Percentiles rank a stretch among this genome's conserved stretches.
Conservation (phyloP, 2,113 vertebrate species). For the Cairina moschata region DNA sequence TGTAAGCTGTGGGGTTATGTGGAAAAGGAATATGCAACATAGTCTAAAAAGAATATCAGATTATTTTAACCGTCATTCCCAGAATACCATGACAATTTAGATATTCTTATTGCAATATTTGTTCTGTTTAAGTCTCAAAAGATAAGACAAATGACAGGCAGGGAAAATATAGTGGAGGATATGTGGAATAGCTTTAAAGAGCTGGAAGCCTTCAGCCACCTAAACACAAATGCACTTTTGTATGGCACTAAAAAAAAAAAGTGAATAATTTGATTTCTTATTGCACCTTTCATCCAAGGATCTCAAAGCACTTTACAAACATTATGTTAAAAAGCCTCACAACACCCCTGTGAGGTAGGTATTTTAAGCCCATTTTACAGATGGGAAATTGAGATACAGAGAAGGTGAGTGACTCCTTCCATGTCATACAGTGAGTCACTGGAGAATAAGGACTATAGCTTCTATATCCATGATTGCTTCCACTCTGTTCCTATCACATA, state of each 20-base stretch:
- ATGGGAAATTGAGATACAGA: slow-evolving; percentile 54
- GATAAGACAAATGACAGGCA: background rate
- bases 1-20: background rate
- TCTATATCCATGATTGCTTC: slow-evolving; percentile 7
- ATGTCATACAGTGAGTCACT: background rate
- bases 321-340: slow-evolving; percentile 57
- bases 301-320: slow-evolving; percentile 73
- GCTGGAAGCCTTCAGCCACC: slow-evolving; percentile 5
- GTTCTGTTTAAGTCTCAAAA: background rate
- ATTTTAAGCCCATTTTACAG: slow-evolving; percentile 62
- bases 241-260: background rate
- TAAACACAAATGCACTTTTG: background rate
- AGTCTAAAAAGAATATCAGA: background rate
- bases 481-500: background rate
- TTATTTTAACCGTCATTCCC: background rate
- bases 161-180: background rate
- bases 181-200: background rate
- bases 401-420: slow-evolving; percentile 25
- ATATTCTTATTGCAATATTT: background rate
- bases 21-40: background rate
- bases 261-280: slow-evolving; percentile 24
- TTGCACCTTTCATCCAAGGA: slow-evolving; percentile 62
- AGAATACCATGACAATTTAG: background rate
- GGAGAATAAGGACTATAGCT: slow-evolving; percentile 14
- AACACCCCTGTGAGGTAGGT: slow-evolving; percentile 71